A percentile compares a stretch with the other conserved stretches of the same genome.
phyloP scores from a whole-genome alignment of 2,797 vertebrate species.

The Enteromius radiatus region DNA sequence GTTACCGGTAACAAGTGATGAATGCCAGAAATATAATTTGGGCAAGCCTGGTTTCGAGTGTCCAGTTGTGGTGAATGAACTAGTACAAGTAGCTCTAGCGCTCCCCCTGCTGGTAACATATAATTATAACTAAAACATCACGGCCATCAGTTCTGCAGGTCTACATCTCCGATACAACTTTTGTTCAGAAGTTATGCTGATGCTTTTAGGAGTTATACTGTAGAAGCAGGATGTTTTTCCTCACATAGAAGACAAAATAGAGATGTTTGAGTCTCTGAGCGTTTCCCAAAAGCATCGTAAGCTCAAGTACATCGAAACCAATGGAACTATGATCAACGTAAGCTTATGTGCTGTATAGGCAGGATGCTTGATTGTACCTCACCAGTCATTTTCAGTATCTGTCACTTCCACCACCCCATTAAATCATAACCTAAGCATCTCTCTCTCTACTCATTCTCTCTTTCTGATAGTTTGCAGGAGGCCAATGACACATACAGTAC shows the following conservation, averaged over 20 bases:
- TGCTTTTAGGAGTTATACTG: too few relatives aligned
- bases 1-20: background rate
- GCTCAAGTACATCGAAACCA: too few relatives aligned
- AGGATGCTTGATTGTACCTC: conserved; percentile 26
- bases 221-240: background rate
- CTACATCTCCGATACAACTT: background rate
- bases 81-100: background rate
- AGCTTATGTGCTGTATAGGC: background rate
- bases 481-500: conserved; percentile 51
- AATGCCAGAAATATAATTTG: background rate
- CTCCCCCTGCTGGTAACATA: conserved; percentile 6
- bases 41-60: background rate
- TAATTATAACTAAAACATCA: background rate
- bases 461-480: conserved; percentile 31
- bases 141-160: background rate
- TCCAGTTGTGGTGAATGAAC: background rate
- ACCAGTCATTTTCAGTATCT: conserved; percentile 20
- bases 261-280: background rate
- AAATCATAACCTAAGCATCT: conserved; percentile 26
- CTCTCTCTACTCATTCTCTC: conserved; percentile 23
- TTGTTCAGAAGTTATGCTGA: background rate
- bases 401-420: conserved; percentile 15
- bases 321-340: too few relatives aligned
- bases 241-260: background rate
- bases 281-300: too few relatives aligned